These are phyloP conservation scores for Nyctalus aviator DNA, from an alignment of 2,797 vertebrate species.

Conservation along the genomic window DNA sequence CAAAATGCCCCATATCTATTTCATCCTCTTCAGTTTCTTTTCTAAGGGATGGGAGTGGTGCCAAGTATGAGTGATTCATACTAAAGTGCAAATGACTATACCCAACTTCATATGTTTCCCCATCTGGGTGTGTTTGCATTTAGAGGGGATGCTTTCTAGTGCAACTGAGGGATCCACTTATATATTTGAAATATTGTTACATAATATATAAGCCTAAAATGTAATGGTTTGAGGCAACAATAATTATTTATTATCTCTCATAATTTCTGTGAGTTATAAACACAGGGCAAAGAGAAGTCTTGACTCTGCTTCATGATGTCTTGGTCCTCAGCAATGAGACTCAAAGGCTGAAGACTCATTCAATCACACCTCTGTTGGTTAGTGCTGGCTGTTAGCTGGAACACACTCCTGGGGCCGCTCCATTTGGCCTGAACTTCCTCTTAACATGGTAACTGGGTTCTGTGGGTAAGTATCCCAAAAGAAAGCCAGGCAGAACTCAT, in stretches of 20 bases:
- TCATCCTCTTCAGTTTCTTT: slow-evolving; percentile 22
- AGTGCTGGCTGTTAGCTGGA: background rate
- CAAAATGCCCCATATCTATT: background rate
- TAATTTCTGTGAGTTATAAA: slow-evolving; percentile 16
- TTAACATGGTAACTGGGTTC: background rate
- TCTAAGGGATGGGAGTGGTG: background rate
- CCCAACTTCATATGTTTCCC: background rate
- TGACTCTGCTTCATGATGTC: background rate
- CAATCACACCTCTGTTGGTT: background rate
- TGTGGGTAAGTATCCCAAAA: background rate
- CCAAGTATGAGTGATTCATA: slow-evolving; percentile 39
- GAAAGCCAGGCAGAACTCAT: background rate
- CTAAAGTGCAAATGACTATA: slow-evolving; percentile 49
- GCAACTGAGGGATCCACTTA: background rate
- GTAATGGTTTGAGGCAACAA: background rate
- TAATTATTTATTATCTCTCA: slow-evolving; percentile 31
- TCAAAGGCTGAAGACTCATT: background rate
- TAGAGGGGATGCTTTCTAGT: background rate
- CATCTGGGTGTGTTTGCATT: slow-evolving; percentile 17
- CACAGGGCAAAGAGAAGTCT: slow-evolving; percentile 14
- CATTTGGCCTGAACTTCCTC: background rate
- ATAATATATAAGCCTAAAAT: background rate
- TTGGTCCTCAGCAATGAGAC: background rate
- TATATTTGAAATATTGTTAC: background rate
- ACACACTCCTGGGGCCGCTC: background rate